Base-by-base conservation (phyloP, 2,113 vertebrate species). In the Candoia aspera region DNA sequence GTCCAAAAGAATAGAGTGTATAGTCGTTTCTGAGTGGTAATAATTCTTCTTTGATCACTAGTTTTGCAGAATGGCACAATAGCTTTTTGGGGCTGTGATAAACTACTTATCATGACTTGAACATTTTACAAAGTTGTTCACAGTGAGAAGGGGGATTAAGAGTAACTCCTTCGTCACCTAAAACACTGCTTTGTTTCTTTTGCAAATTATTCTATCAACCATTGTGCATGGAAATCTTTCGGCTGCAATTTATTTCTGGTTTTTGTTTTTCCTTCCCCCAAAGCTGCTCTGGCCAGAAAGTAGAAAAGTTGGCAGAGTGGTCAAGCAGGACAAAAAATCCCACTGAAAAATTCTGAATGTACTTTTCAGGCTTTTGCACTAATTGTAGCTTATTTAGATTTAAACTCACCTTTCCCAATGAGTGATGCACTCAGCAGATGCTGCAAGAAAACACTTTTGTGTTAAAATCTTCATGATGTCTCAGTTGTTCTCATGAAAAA, bases 181-280 rank as follows among this genome's bases (percentile, higher is more conserved):
- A 33, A 79, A 79, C 8, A 8, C 3, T 0, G 0, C n/a, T 26
- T 55, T 84, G 60, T 90, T 83, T 83, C n/a, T 79, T 83, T 19
- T 58, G 26, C 54, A 83, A 58, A 57, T 46, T 46, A 9, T 33
- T 8, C 21, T 68, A 8, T 68, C 55, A 15, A 29, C 26, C 6
- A 55, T 5, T 89, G 46, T 11, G 60, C 23, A 13, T 94, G 89
- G 92, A 92, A 59, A 92, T 46, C 55, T 87, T 62, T 42, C 91
- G 86, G 60, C 91, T 0, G 33, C 33, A 5, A 90, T 55, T 84
- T 58, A 8, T 57, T 57, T 49, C 49, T 49, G 49, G 6, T 49
- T 49, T 49, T 49, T n/a, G n/a, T 42, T 49, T 49, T 49, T 49
- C 49, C 49, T 49, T 8, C 49, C 49, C 49, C 49, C 49, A 49